Conservation (phyloP, 2,113 vertebrate genomes). For the Oxyruncus cristatus region DNA sequence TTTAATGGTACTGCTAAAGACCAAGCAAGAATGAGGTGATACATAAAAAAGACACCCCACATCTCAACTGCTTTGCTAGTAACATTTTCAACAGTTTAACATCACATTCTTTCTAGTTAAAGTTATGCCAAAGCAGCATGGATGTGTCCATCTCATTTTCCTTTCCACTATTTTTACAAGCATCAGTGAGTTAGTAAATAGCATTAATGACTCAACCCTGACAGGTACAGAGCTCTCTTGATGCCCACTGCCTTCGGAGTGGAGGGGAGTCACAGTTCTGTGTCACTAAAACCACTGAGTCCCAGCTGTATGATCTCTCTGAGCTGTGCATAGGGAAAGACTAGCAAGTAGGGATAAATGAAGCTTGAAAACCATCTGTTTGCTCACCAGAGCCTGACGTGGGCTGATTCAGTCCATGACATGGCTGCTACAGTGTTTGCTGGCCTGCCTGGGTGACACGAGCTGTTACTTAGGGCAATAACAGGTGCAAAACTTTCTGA, state of each 20-base stretch:
- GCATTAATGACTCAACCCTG: not conserved
- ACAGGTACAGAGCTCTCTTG: not conserved
- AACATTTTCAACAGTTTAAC: not conserved
- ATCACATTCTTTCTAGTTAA: not conserved
- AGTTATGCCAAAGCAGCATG: not conserved
- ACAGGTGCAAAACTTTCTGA: not conserved
- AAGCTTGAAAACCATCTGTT: conserved; percentile 50
- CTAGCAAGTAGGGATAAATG: not conserved
- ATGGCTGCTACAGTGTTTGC: not conserved
- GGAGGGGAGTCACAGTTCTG: not conserved
- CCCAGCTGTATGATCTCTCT: fast-evolving
- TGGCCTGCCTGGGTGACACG: not conserved
- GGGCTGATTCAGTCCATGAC: not conserved
- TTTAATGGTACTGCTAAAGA: not conserved
- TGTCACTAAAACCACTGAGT: not conserved
- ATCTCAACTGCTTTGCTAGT: not conserved
- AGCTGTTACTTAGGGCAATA: not conserved
- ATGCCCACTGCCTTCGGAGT: not conserved
- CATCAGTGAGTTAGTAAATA: not conserved
- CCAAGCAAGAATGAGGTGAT: not conserved
- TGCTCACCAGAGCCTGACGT: not conserved
- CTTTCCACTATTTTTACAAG: not conserved
- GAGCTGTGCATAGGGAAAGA: not conserved
- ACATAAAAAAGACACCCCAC: not conserved
- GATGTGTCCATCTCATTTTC: not conserved